Evolutionary conservation across 2,888 invertebrate genomes (phyloP), one percentile per base, ranked within the genome.

Genomic region (Agrotis clavis): DNA sequence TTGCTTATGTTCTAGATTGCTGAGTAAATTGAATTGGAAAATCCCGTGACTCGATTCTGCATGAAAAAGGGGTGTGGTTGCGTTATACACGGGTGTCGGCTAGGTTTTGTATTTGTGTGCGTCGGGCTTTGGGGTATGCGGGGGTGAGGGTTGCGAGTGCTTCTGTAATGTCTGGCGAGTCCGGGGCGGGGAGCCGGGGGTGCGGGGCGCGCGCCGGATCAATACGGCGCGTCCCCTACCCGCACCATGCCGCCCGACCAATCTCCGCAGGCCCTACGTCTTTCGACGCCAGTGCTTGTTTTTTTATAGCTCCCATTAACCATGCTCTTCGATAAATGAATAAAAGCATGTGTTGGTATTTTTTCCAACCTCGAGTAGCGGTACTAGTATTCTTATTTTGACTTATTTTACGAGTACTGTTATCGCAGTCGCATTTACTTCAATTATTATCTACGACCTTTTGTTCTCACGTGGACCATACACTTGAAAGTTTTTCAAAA

Each of bases 61-160:
- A 90, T 93, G 92, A 91, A 93, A 93, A 94, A 94, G 95, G 95
- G 96, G 96, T 96, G 96, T 95, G 96, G 96, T 94, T 92, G 93
- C 88, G 92, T 92, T 89, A 88, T 88, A 90, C 89, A 90, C 90
- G 91, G 91, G 90, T 89, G 92, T 86, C 86, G 83, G 89, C 87
- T 88, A 83, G 90, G 90, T 87, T 41, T 35, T 35, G 35, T 35
- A 35, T 35, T 35, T 90, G 89, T 86, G 90, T 89, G 89, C 87
- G 91, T 90, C 88, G 90, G 81, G 83, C 84, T 85, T 84, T 89
- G 91, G 92, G 92, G 75, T 80, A 88, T 86, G 84, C 85, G 90
- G 61, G 50, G 92, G 89, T 87, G 91, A 88, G 91, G 89, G 90
- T 89, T 88, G 92, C 88, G 91, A 91, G 92, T 92, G 91, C 93